These are phyloP conservation scores for Calliopsis andreniformis DNA, from an alignment of 1,140 invertebrate genomes.

Conservation along the genomic window DNA sequence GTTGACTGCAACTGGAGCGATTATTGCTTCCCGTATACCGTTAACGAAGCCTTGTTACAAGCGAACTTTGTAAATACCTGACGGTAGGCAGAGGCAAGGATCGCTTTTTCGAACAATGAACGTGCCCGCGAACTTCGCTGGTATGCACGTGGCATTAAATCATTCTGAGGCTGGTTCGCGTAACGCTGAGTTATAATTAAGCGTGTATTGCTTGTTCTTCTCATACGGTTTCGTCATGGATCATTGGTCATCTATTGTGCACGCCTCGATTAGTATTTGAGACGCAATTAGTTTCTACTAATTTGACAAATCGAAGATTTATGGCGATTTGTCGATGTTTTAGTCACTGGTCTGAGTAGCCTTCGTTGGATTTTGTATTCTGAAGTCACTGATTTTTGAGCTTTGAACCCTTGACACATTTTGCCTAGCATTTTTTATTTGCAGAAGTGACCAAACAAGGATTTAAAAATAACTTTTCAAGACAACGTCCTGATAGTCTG, in stretches of 20 bases:
- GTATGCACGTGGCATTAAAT: slow-evolving; percentile 29
- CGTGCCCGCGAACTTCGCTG: slow-evolving; percentile 1
- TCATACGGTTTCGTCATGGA: neutral
- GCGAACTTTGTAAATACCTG: slow-evolving; percentile 48
- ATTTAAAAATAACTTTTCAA: too few relatives aligned
- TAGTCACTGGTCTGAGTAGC: too few relatives aligned
- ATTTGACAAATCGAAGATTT: too few relatives aligned
- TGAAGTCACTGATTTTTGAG: too few relatives aligned
- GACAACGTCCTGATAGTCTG: too few relatives aligned
- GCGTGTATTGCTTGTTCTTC: neutral
- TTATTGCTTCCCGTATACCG: slow-evolving; percentile 55
- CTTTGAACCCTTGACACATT: too few relatives aligned
- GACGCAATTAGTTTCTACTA: too few relatives aligned
- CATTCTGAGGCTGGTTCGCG: neutral
- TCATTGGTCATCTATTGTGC: neutral
- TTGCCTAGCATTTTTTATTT: too few relatives aligned
- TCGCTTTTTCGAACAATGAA: slow-evolving; percentile 29
- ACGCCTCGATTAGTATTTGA: neutral
- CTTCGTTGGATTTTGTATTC: too few relatives aligned
- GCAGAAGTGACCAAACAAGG: too few relatives aligned
- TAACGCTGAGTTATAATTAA: neutral
- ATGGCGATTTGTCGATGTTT: too few relatives aligned
- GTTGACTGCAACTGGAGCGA: slow-evolving; percentile 42
- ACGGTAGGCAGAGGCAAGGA: slow-evolving; percentile 8
- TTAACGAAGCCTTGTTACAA: slow-evolving; percentile 54